Evolutionary conservation across 2,888 invertebrate genomes (phyloP).

Genomic region (Bombylius discolor): DNA sequence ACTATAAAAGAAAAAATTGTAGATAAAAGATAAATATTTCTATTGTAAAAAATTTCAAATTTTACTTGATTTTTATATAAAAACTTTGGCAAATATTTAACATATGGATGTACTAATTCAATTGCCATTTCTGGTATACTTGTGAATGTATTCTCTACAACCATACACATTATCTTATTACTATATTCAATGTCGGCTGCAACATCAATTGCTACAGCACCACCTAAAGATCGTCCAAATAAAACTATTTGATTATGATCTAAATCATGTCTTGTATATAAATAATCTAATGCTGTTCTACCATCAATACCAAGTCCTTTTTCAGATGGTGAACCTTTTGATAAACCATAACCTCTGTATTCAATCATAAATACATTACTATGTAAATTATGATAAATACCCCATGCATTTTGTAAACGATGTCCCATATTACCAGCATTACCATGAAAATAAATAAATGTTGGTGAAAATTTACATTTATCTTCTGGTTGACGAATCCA

Average conservation of each 20-base stretch:
- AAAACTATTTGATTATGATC: constrained; percentile 73
- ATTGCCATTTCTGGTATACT: constrained; percentile 87
- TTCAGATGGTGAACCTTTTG: constrained; percentile 79
- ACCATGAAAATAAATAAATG: constrained; percentile 84
- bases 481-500: constrained; percentile 62
- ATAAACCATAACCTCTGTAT: constrained; percentile 88
- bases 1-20: constrained; percentile 41
- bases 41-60: background rate
- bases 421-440: constrained; percentile 97
- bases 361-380: constrained; percentile 88
- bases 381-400: constrained; percentile 65
- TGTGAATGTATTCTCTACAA: constrained; percentile 92
- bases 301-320: constrained; percentile 79
- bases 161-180: constrained; percentile 68
- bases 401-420: constrained; percentile 76
- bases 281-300: constrained; percentile 72
- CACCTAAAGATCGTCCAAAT: constrained; percentile 78
- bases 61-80: constrained; percentile 85
- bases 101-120: constrained; percentile 45
- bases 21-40: too few species aligned
- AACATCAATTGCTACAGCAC: constrained; percentile 82
- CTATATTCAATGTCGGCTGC: constrained; percentile 63
- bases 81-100: constrained; percentile 69
- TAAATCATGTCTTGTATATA: constrained; percentile 67
- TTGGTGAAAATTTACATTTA: constrained; percentile 57